Conservation (phyloP, 2,888 invertebrate genomes). For the Tetramorium bicarinatum region DNA sequence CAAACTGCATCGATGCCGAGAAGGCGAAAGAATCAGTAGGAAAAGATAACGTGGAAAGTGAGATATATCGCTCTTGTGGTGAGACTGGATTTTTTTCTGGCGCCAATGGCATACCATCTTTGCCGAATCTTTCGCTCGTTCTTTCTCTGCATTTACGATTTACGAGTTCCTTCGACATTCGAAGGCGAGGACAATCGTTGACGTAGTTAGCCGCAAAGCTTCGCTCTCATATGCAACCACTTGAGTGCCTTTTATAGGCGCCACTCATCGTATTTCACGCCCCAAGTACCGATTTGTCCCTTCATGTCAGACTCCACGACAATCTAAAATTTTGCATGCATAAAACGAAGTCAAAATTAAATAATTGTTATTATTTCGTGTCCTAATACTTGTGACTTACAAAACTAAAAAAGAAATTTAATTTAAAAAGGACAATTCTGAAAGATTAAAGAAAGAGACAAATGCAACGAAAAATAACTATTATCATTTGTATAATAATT, state of each 20-base stretch:
- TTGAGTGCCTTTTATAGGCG: conserved; percentile 70
- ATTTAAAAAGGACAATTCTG: neutral
- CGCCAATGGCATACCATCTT: conserved; percentile 61
- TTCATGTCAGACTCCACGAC: neutral
- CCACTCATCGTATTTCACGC: conserved; percentile 74
- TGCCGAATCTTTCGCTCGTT: conserved; percentile 47
- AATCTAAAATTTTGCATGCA: neutral
- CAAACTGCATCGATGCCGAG: neutral
- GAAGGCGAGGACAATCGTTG: conserved; percentile 59
- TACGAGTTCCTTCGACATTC: conserved; percentile 69
- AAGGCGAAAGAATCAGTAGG: conserved; percentile 13
- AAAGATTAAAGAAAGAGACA: neutral
- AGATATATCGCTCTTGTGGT: conserved; percentile 28
- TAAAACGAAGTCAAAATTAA: conserved; percentile 5
- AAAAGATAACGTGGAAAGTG: conserved; percentile 25
- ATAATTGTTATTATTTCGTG: neutral
- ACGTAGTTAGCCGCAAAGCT: conserved; percentile 71
- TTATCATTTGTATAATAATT: neutral
- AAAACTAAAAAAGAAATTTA: neutral
- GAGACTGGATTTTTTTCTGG: conserved; percentile 44
- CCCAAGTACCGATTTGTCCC: conserved; percentile 44
- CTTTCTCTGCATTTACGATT: conserved; percentile 61
- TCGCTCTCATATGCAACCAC: conserved; percentile 75
- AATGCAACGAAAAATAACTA: neutral
- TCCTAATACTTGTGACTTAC: neutral